These are phyloP conservation scores for Onychostoma macrolepis DNA, from an alignment of 2,113 vertebrate species.

Conservation along the genomic window DNA sequence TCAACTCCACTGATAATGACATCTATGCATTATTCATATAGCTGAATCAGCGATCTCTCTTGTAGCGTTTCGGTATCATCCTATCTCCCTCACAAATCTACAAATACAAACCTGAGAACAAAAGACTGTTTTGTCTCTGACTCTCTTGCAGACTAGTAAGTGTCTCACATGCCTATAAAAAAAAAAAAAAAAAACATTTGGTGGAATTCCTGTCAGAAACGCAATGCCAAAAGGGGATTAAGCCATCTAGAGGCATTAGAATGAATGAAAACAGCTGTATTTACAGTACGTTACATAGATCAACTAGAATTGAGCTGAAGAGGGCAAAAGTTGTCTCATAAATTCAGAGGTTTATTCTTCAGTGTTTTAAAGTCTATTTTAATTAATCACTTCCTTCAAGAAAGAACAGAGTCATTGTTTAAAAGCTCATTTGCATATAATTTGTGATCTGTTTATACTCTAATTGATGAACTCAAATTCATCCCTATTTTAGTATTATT, in stretches of 20 bases:
- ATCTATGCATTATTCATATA: constrained; percentile 48
- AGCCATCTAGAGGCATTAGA: background rate
- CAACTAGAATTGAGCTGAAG: background rate
- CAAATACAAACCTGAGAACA: constrained; percentile 14
- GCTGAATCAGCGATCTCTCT: constrained; percentile 30
- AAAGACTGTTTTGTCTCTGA: background rate
- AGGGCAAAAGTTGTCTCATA: background rate
- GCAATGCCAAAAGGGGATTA: background rate
- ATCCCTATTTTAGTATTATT: background rate
- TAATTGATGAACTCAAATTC: background rate
- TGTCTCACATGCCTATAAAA: background rate
- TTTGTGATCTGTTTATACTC: background rate
- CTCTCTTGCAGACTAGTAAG: background rate
- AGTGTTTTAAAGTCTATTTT: background rate
- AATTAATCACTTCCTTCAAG: background rate
- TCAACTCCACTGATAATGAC: constrained; percentile 46
- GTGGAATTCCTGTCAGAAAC: background rate
- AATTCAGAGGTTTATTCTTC: background rate
- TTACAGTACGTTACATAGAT: background rate
- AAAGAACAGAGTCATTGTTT: background rate
- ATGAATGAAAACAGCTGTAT: background rate
- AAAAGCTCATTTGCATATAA: background rate
- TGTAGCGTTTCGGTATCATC: background rate
- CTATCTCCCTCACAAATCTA: background rate
- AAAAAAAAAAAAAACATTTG: constrained; percentile 8